Evolutionary conservation across 2,113 vertebrate species (phyloP).

Genomic region (Sylvicapra grimmia): DNA sequence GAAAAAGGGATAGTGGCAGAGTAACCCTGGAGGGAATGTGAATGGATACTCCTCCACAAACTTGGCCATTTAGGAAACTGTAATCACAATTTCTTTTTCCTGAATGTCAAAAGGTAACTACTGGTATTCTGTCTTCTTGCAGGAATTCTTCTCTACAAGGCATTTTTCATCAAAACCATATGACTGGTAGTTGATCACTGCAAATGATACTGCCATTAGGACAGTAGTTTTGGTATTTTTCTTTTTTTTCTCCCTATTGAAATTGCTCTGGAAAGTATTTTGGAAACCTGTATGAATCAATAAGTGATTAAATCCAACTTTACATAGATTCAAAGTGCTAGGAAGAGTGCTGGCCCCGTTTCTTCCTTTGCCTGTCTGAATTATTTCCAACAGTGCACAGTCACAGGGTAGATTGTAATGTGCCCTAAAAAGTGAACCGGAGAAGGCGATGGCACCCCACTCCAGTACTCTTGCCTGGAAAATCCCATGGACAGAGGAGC

Average conservation of each 20-base stretch:
- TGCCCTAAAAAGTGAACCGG: not conserved
- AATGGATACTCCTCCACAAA: conserved; percentile 54
- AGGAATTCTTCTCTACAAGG: conserved; percentile 69
- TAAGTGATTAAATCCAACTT: conserved; percentile 73
- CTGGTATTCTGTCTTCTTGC: conserved; percentile 67
- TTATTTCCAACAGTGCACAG: conserved; percentile 67
- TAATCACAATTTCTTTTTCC: conserved; percentile 58
- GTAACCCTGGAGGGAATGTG: not conserved
- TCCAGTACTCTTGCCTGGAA: no score
- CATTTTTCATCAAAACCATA: conserved; percentile 71
- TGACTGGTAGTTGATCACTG: conserved; percentile 70
- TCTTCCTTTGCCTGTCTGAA: conserved; percentile 65
- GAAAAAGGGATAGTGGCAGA: not conserved
- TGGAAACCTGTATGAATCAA: conserved; percentile 66
- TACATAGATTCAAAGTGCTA: conserved; percentile 61
- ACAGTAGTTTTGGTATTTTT: conserved; percentile 66
- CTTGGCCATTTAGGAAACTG: conserved; percentile 58
- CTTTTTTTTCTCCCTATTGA: conserved; percentile 53
- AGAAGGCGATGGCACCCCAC: no score
- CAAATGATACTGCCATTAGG: conserved; percentile 74
- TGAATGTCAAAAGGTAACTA: conserved; percentile 70
- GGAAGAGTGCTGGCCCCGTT: conserved; percentile 11
- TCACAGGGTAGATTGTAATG: conserved; percentile 37
- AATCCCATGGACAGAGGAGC: no score
- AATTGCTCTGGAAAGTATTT: conserved; percentile 55